phyloP scores from a whole-genome alignment of 2,113 vertebrate genomes.

The Burhinus oedicnemus region DNA sequence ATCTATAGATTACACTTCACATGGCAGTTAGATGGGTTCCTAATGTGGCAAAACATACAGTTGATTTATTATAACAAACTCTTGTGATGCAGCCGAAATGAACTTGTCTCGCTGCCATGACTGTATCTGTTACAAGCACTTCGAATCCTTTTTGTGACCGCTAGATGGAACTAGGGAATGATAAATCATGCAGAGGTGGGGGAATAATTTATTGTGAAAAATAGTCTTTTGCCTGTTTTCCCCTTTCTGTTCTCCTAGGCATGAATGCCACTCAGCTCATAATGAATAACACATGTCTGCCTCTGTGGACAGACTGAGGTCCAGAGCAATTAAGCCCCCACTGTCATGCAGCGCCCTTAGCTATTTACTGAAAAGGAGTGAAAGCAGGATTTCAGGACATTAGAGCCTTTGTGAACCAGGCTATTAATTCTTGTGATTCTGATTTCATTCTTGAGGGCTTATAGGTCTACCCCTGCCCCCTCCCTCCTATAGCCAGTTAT shows the following conservation, averaged over 20 bases:
- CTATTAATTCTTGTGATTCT: conserved; percentile 24
- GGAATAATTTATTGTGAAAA: conserved; percentile 12
- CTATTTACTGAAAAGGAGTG: conserved; percentile 30
- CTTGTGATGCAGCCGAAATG: not conserved
- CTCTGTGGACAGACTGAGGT: not conserved
- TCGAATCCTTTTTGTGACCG: not conserved
- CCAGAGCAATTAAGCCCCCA: conserved; percentile 17
- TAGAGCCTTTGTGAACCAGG: not conserved
- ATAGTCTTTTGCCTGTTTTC: not conserved
- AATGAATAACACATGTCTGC: conserved; percentile 38
- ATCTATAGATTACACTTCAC: not conserved
- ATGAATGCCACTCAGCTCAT: not conserved
- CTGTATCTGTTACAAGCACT: not conserved
- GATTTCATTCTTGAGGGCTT: not conserved
- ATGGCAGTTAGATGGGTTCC: not conserved
- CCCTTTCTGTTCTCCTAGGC: not conserved
- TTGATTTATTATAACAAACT: not conserved
- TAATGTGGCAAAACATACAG: not conserved
- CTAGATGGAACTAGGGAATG: conserved; percentile 43
- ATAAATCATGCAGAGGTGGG: not conserved
- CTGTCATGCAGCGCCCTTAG: conserved; percentile 33
- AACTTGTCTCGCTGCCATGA: not conserved
- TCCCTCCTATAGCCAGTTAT: not conserved
- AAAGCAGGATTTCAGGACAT: conserved; percentile 5
- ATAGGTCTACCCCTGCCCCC: not conserved